Conservation (phyloP, 2,797 vertebrate genomes). For the Chrysocyon brachyurus region DNA sequence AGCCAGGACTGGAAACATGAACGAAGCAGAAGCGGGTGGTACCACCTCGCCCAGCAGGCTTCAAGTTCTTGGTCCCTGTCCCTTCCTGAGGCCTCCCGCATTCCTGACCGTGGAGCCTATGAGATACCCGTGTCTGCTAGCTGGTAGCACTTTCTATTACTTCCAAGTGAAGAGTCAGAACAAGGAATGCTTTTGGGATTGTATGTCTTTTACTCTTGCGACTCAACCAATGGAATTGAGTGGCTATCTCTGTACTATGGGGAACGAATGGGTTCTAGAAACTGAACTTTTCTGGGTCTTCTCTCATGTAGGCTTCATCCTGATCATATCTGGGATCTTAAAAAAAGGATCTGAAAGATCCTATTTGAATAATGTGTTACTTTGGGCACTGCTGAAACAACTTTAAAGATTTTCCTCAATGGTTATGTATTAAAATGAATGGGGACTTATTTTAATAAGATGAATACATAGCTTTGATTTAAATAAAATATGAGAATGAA, state of each 20-base stretch:
- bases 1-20: not conserved
- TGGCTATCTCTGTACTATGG: not conserved
- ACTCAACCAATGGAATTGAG: not conserved
- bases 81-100: not conserved
- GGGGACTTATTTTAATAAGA: not conserved
- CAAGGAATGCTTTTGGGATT: not conserved
- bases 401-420: not conserved
- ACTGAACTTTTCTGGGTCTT: not conserved
- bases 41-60: rapidly evolving
- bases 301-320: not conserved
- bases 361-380: not conserved
- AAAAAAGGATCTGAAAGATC: not conserved
- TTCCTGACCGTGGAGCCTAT: not conserved
- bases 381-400: not conserved
- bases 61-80: not conserved
- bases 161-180: not conserved
- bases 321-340: not conserved
- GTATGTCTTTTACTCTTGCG: not conserved
- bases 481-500: conserved; percentile 30
- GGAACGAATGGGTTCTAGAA: not conserved
- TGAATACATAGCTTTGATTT: not conserved
- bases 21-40: not conserved
- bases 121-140: not conserved
- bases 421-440: not conserved
- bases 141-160: not conserved